Base-by-base conservation (phyloP, 2,797 vertebrate genomes). In the Philypnodon macrostomus region DNA sequence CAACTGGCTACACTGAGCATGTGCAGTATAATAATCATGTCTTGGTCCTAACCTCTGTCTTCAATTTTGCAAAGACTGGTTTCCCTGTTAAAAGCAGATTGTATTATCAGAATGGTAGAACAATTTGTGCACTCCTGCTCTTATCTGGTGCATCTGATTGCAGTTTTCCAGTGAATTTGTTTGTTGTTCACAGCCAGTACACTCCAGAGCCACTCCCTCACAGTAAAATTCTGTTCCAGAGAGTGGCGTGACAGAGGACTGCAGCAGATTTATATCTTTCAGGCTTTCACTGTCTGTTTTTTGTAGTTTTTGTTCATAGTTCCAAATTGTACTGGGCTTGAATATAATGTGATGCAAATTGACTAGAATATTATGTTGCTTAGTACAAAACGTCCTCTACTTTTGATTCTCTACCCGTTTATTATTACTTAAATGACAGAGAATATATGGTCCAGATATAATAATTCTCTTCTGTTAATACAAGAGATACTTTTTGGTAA, bases 81-180 rank as follows among this genome's bases (percentile, higher is more conserved):
- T n/a, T n/a, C n/a, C n/a, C 4, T 40, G 46, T 58, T 35, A 68
- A 63, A 23, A 63, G 30, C 38, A 63, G 71, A 77, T 77, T 36
- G 38, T 63, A 72, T 77, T 70, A 47, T 2, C 6, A 29, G 19
- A 21, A 63, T 62, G 60, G 62, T 63, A 70, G 18, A 52, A 61
- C 61, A 14, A 41, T 66, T 68, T 63, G 39, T 40, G 23, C 50
- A 44, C 54, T 53, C 21, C 14, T 35, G 58, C 23, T 65, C 21
- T 63, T 51, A 46, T 52, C 56, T 26, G 38, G 34, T 29, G 45
- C 31, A 40, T 51, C 24, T 70, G 53, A 69, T 66, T 49, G 52
- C n/a, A 12, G 39, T 51, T 17, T 33, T 35, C 68, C 45, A 52
- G 38, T 32, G 46, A 49, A 63, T 8, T 46, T 40, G 47, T 54